A percentile compares a stretch with the other conserved stretches of the same genome.
These are phyloP conservation scores for Chaetogeoica ovagalla DNA, from an alignment of 2,888 invertebrate genomes.

Conservation along the genomic window DNA sequence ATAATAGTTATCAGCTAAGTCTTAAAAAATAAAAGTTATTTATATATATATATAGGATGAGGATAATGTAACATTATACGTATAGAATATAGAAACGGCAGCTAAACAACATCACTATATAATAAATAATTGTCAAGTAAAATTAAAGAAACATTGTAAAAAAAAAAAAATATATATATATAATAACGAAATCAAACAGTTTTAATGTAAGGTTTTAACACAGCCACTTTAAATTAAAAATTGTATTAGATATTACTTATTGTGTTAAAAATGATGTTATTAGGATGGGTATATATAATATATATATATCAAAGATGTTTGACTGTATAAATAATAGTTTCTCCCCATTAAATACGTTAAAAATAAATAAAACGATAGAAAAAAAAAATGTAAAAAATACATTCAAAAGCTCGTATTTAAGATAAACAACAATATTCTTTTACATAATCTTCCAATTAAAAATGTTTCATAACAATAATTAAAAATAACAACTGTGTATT, in stretches of 20 bases:
- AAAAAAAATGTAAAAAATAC: conserved; percentile 23
- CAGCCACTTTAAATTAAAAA: conserved; percentile 5
- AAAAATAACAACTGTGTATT: conserved; percentile 12
- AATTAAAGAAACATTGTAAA: conserved; percentile 6
- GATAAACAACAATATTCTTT: conserved; percentile 25
- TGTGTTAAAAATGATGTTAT: conserved; percentile 23
- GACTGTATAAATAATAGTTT: conserved; percentile 11
- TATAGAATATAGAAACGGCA: conserved; percentile 3
- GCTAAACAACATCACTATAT: conserved; percentile 3
- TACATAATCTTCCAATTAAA: conserved; percentile 20
- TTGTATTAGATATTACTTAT: background rate
- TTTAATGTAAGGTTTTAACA: conserved; percentile 10
- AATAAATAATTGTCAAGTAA: conserved; percentile 17
- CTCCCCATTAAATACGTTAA: background rate
- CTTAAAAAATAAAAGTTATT: conserved; percentile 28
- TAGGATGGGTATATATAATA: no score
- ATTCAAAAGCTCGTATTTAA: conserved; percentile 36
- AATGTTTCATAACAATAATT: conserved; percentile 36
- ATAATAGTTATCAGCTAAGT: conserved; percentile 12
- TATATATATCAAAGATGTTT: background rate
- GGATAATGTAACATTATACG: background rate
- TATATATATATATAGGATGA: background rate
- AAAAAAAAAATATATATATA: no score
- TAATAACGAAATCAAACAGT: background rate
- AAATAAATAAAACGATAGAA: background rate